Base-by-base conservation (phyloP, 2,113 vertebrate species). In the Heterochromis multidens region DNA sequence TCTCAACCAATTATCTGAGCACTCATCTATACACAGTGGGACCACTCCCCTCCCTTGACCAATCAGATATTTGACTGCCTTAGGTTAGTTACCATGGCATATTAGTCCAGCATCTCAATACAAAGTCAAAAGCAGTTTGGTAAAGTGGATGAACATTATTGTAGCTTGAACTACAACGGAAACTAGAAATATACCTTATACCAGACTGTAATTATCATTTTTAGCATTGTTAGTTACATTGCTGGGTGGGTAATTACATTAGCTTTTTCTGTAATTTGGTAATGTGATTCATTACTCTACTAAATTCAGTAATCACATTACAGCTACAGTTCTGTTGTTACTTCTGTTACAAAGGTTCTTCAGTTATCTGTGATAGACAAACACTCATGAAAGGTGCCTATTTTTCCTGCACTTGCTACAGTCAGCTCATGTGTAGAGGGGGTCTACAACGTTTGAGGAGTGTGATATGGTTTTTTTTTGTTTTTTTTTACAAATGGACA, bases 1-100 rank as follows among this genome's bases (percentile, higher is more conserved):
- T 93, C 92, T 92, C 90, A 90, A 90, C 92, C 95, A 94, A 94
- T 95, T 95, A 95, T 93, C 91, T 91, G 87, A 93, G 93, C 89
- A 91, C 91, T 94, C 92, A 91, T 94, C 91, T 91, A 90, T 91
- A 92, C 94, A 90, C 93, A 90, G 86, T 43, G 63, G 93, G 91
- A 83, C 84, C 86, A 91, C 91, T 91, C 89, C 93, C 86, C 79
- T 93, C 87, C 86, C 85, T 88, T 84, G 85, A 89, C 92, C 94
- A 95, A 92, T 94, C 89, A 93, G 83, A 88, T 79, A 89, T 62
- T 54, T 35, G 62, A 93, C 89, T 85, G 94, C 93, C 92, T 80
- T 88, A 88, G 92, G 91, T 93, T 90, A 93, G 86, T 82, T 86
- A 72, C 87, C 40, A 87, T 83, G 67, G 77, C 58, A 90, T 90